phyloP scores from a whole-genome alignment of 2,113 vertebrate genomes.

The Chamaea fasciata region DNA sequence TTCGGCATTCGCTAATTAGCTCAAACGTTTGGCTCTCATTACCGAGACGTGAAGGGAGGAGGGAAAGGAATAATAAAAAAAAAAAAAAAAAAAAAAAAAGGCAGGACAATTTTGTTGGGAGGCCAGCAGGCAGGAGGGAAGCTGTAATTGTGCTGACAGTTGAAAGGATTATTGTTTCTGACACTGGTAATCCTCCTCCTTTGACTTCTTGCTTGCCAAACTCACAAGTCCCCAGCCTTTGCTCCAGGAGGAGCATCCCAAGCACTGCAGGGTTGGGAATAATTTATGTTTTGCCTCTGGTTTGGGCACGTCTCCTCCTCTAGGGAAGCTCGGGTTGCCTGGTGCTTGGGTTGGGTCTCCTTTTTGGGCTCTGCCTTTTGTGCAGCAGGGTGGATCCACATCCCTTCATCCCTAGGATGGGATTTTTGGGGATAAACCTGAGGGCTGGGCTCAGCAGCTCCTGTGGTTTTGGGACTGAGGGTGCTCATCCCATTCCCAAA shows the following conservation, averaged over 20 bases:
- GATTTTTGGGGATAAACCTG: not conserved
- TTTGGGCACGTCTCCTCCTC: not conserved
- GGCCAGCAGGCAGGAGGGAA: slow-evolving; percentile 6
- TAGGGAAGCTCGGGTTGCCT: not conserved
- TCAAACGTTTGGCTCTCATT: slow-evolving; percentile 40
- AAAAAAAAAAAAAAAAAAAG: not conserved
- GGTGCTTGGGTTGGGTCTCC: not conserved
- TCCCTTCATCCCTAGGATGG: not conserved
- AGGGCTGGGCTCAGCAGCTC: not conserved
- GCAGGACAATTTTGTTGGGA: not conserved
- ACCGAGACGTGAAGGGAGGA: not conserved
- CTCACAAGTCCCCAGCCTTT: not conserved
- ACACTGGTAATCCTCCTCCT: not conserved
- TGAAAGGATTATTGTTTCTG: slow-evolving; percentile 33
- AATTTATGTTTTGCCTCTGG: not conserved
- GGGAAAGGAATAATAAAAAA: rapidly evolving
- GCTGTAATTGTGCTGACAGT: not conserved
- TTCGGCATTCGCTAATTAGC: not conserved
- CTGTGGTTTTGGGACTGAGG: rapidly evolving
- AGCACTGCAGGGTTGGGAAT: not conserved
- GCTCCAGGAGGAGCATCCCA: not conserved
- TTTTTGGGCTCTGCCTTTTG: not conserved
- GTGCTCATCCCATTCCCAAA: rapidly evolving
- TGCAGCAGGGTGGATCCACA: not conserved
- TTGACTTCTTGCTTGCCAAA: not conserved